These are phyloP conservation scores for Xiphophorus couchianus DNA, from an alignment of 2,113 vertebrate species.

Conservation along the genomic window DNA sequence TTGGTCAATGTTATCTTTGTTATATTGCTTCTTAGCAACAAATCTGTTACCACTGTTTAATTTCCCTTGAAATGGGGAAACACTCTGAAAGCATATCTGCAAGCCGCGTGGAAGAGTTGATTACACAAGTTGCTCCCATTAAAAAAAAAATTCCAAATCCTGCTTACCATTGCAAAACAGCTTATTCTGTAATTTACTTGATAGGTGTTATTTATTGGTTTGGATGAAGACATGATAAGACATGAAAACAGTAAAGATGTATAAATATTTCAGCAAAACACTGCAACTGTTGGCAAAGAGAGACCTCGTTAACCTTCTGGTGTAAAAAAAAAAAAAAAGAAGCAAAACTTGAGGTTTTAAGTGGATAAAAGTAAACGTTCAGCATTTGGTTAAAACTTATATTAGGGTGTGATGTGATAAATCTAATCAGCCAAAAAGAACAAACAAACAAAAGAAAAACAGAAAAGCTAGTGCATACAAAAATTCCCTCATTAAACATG, in stretches of 20 bases:
- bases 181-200: background rate
- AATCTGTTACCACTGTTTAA: background rate
- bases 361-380: background rate
- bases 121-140: background rate
- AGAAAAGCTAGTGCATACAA: too few species aligned
- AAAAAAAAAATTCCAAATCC: background rate
- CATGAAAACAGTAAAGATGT: background rate
- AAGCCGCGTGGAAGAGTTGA: background rate
- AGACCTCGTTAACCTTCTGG: background rate
- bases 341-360: background rate
- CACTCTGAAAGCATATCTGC: background rate
- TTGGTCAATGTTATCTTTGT: background rate
- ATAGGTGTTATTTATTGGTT: background rate
- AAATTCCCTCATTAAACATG: too few species aligned
- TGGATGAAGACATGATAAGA: background rate
- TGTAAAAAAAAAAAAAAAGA: background rate
- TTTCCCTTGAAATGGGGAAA: background rate
- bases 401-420: background rate
- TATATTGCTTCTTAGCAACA: background rate
- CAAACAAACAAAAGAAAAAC: background rate
- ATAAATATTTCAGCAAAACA: background rate
- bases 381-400: background rate
- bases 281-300: background rate
- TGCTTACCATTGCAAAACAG: background rate
- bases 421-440: too few species aligned